Conservation (phyloP, 2,113 vertebrate species). For the Serilophus lunatus region DNA sequence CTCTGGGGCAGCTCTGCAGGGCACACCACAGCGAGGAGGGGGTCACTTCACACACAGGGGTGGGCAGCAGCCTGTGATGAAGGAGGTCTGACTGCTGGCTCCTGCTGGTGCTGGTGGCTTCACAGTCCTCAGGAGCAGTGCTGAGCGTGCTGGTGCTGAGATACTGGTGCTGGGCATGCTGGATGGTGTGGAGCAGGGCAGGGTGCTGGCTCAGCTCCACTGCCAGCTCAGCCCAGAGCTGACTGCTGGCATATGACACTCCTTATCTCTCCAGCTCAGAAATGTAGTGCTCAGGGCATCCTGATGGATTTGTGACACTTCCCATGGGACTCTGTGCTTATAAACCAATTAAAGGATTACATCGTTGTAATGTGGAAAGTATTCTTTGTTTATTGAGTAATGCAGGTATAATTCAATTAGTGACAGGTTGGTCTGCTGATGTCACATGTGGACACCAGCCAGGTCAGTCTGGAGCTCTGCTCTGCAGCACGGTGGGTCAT, state of each 20-base stretch:
- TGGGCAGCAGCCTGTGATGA: neutral
- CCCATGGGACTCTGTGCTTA: constrained; percentile 5
- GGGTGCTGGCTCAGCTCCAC: neutral
- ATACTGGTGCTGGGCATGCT: neutral
- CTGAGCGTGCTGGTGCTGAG: neutral
- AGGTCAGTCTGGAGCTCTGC: neutral
- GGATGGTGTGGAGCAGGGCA: neutral
- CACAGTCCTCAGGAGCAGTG: rapidly evolving
- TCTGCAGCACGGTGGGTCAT: rapidly evolving
- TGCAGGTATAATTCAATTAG: constrained; percentile 59
- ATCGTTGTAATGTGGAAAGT: constrained; percentile 16
- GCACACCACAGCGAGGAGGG: rapidly evolving
- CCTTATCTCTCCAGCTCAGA: constrained; percentile 45
- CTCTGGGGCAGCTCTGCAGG: neutral
- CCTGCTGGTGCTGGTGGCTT: rapidly evolving
- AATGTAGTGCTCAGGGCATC: constrained; percentile 8
- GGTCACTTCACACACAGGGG: rapidly evolving
- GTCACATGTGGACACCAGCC: neutral
- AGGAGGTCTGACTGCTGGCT: neutral
- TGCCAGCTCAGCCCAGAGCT: neutral
- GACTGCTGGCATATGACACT: neutral
- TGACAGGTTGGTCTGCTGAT: constrained; percentile 8
- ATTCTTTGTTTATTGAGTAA: constrained; percentile 56
- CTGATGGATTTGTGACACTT: constrained; percentile 58
- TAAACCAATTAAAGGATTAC: constrained; percentile 65